A percentile compares a stretch with the other conserved stretches of the same genome.
phyloP scores from a whole-genome alignment of 2,888 invertebrate species.

The Pheosia gnoma region DNA sequence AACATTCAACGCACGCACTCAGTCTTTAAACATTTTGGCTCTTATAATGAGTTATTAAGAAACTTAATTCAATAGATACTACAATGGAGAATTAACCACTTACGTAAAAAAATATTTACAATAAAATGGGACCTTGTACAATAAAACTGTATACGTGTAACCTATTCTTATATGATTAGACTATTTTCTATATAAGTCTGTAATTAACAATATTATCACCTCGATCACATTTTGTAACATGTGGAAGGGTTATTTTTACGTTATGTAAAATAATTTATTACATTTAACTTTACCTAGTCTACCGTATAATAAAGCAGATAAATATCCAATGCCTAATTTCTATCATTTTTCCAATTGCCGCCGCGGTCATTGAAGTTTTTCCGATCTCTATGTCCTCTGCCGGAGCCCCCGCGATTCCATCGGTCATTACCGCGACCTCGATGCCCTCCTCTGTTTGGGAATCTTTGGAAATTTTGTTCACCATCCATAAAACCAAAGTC shows the following conservation, averaged over 20 bases:
- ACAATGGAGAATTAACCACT: conserved; percentile 48
- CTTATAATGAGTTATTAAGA: conserved; percentile 71
- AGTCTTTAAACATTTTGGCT: conserved; percentile 82
- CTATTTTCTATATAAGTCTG: conserved; percentile 57
- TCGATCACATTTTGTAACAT: conserved; percentile 68
- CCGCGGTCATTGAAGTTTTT: conserved; percentile 80
- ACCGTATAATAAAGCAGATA: conserved; percentile 33
- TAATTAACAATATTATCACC: conserved; percentile 68
- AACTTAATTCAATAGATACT: conserved; percentile 44
- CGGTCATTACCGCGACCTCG: conserved; percentile 76
- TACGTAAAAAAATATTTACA: conserved; percentile 56
- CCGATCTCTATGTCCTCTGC: conserved; percentile 77
- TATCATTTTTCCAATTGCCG: conserved; percentile 81
- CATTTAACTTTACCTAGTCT: conserved; percentile 21
- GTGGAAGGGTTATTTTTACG: conserved; percentile 61
- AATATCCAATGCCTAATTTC: conserved; percentile 65
- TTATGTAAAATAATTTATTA: conserved; percentile 57
- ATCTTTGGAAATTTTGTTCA: conserved; percentile 73
- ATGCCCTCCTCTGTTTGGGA: conserved; percentile 72
- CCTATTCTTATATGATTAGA: conserved; percentile 56
- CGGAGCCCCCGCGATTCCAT: conserved; percentile 75
- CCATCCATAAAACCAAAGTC: conserved; percentile 75
- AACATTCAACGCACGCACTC: conserved; percentile 68
- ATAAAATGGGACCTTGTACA: conserved; percentile 50
- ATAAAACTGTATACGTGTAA: conserved; percentile 46